Conservation (phyloP, 35 echinoderm and acorn worm species). For the Heliocidaris tuberculata region DNA sequence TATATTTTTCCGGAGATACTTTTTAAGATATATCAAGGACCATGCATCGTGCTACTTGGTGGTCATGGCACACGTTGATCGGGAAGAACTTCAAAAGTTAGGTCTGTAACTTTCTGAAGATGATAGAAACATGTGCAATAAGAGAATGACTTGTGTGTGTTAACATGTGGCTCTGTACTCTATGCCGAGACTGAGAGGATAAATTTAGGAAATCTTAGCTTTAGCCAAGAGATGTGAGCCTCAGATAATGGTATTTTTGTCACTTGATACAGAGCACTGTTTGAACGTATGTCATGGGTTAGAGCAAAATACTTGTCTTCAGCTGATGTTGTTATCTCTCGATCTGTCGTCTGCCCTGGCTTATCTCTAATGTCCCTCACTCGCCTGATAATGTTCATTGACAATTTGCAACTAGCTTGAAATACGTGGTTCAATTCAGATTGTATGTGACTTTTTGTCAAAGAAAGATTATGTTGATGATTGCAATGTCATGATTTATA, state of each 20-base stretch:
- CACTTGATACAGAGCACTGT: not conserved
- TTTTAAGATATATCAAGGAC: no score
- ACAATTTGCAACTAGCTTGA: not conserved
- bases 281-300: not conserved
- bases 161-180: not conserved
- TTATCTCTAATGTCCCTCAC: not conserved
- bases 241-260: not conserved
- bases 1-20: not conserved
- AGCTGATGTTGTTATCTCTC: not conserved
- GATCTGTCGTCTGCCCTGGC: not conserved
- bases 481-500: not conserved
- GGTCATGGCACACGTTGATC: not conserved
- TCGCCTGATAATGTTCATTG: not conserved
- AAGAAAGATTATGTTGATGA: not conserved
- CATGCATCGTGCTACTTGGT: not conserved
- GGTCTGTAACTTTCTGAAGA: not conserved
- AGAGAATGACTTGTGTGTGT: not conserved
- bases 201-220: constrained; percentile 13
- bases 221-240: not conserved
- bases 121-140: not conserved
- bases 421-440: not conserved
- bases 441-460: not conserved
- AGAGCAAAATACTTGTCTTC: not conserved
- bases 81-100: not conserved
- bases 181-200: not conserved